Evolutionary conservation across 1,140 invertebrate genomes (phyloP).

Genomic region (Zaprionus kolodkinae): DNA sequence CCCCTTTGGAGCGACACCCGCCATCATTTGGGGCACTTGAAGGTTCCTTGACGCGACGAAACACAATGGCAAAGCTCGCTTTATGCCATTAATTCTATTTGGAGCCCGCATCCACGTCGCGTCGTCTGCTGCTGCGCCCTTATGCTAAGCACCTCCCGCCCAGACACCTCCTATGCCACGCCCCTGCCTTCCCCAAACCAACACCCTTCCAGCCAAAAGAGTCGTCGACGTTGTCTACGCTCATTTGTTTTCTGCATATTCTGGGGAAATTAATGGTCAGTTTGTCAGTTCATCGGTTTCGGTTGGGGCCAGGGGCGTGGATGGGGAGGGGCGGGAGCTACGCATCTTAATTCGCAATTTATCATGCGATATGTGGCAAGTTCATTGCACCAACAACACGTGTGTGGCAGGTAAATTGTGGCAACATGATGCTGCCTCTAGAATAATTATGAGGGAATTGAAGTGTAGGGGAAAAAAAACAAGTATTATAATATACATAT

Average conservation of each 20-base stretch:
- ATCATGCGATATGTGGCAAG: conserved; percentile 31
- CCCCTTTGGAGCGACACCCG: neutral
- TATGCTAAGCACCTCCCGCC: conserved; percentile 12
- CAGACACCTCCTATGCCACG: conserved; percentile 8
- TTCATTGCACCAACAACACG: conserved; percentile 22
- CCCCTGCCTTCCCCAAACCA: neutral
- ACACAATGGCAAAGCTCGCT: conserved; percentile 53
- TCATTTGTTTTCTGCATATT: conserved; percentile 38
- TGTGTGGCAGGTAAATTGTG: conserved; percentile 10
- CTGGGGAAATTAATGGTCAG: conserved; percentile 68
- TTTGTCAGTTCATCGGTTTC: conserved; percentile 61
- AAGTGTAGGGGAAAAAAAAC: neutral
- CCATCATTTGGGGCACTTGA: conserved; percentile 45
- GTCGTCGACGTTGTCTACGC: conserved; percentile 56
- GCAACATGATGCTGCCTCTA: neutral
- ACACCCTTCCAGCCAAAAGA: conserved; percentile 37
- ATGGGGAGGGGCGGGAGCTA: conserved; percentile 30
- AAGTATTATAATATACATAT: neutral
- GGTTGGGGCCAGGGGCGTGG: neutral
- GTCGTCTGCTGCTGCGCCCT: conserved; percentile 17
- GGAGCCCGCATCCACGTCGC: conserved; percentile 18
- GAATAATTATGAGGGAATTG: neutral
- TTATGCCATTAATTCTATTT: conserved; percentile 76
- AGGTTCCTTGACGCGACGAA: conserved; percentile 70
- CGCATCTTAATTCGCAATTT: conserved; percentile 57